phyloP scores from a whole-genome alignment of 2,113 vertebrate genomes.

The Peromyscus polionotus region DNA sequence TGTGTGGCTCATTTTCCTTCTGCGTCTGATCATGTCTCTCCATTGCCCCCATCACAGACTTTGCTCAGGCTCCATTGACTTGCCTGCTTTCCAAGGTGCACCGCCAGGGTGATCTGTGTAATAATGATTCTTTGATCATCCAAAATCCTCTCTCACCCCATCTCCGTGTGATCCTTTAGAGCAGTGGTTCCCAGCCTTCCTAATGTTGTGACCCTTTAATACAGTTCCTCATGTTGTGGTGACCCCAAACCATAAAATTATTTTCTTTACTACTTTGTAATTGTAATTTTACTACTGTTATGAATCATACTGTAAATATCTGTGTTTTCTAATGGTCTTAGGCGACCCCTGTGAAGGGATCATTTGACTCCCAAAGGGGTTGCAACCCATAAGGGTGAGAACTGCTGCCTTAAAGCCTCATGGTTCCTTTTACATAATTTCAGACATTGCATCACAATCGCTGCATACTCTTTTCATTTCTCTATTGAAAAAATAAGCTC shows the following conservation, averaged over 20 bases:
- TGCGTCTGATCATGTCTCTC: neutral
- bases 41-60: neutral
- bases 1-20: neutral
- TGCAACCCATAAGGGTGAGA: neutral
- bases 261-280: neutral
- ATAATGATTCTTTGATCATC: neutral
- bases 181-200: neutral
- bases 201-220: neutral
- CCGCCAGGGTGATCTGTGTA: neutral
- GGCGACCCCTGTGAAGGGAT: neutral
- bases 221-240: neutral
- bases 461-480: neutral
- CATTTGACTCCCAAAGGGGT: neutral
- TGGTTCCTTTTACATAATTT: neutral
- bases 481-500: neutral
- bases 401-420: neutral
- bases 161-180: accelerated
- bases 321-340: neutral
- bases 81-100: neutral
- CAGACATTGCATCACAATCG: neutral
- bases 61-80: neutral
- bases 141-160: neutral
- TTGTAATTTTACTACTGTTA: neutral
- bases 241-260: neutral
- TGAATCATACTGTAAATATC: neutral